A percentile compares a stretch with the other conserved stretches of the same genome.
Conservation (phyloP, 2,113 vertebrate genomes). For the Toxotes chatareus region DNA sequence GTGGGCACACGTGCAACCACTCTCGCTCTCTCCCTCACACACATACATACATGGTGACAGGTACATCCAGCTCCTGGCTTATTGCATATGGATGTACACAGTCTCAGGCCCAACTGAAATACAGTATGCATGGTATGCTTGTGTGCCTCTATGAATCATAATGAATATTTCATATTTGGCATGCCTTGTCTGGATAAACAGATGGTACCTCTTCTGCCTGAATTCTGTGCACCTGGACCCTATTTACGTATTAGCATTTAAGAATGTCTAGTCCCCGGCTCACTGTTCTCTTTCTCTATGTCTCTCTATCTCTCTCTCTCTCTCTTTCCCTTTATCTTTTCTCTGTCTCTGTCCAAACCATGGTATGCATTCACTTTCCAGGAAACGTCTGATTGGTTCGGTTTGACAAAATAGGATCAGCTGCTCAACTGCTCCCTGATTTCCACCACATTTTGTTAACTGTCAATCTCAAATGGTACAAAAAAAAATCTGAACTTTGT, state of each 20-base stretch:
- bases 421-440: not conserved
- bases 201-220: constrained; percentile 68
- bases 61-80: constrained; percentile 28
- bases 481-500: not conserved
- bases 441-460: constrained; percentile 20
- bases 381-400: constrained; percentile 30
- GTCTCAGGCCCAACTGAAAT: constrained; percentile 45
- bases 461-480: constrained; percentile 13
- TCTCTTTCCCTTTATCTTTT: not conserved
- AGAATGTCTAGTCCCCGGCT: constrained; percentile 35
- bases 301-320: constrained; percentile 11
- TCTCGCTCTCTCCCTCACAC: not conserved
- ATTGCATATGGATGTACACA: constrained; percentile 59
- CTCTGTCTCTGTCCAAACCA: not conserved
- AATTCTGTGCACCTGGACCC: constrained; percentile 73
- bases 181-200: constrained; percentile 70
- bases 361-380: constrained; percentile 9
- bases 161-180: constrained; percentile 76
- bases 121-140: constrained; percentile 46
- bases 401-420: constrained; percentile 30
- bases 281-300: not conserved
- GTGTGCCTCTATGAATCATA: constrained; percentile 61
- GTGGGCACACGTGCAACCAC: constrained; percentile 26
- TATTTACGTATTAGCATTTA: constrained; percentile 55
- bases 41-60: constrained; percentile 35